phyloP scores from a whole-genome alignment of 1,140 invertebrate species.

The Drosophila eugracilis region DNA sequence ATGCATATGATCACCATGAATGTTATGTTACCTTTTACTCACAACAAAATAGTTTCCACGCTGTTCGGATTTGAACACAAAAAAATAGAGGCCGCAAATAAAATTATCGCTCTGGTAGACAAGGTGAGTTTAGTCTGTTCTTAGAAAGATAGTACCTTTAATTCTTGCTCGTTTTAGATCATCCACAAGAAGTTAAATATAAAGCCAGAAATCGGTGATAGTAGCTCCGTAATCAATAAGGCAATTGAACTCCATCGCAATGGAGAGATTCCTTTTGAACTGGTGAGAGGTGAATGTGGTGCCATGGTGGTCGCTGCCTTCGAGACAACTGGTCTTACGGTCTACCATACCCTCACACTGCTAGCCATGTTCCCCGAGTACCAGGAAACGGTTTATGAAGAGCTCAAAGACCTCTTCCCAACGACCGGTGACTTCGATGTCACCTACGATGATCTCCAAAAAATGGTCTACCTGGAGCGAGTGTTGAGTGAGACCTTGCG shows the following conservation, averaged over 20 bases:
- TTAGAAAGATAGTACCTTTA: not conserved
- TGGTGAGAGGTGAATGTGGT: constrained; percentile 55
- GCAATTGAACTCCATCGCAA: constrained; percentile 31
- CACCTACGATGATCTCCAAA: constrained; percentile 86
- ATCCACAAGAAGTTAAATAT: constrained; percentile 5
- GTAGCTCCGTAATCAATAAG: constrained; percentile 32
- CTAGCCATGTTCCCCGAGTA: constrained; percentile 71
- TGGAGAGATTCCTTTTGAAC: constrained; percentile 25
- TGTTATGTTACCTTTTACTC: not conserved
- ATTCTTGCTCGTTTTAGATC: not conserved
- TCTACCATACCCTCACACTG: constrained; percentile 40
- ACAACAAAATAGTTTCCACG: not conserved
- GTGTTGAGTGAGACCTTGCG: constrained; percentile 88
- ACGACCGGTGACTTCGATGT: constrained; percentile 78
- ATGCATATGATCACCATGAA: not conserved
- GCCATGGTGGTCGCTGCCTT: constrained; percentile 55
- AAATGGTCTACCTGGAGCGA: constrained; percentile 88
- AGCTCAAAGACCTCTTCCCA: constrained; percentile 87
- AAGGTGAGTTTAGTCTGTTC: not conserved
- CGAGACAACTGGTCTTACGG: constrained; percentile 60
- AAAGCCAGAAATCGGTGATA: not conserved
- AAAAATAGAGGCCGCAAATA: not conserved
- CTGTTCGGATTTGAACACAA: not conserved
- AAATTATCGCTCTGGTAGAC: not conserved
- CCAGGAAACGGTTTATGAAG: constrained; percentile 87